phyloP scores from a whole-genome alignment of 2,888 invertebrate species.

The Ochropleura plecta region DNA sequence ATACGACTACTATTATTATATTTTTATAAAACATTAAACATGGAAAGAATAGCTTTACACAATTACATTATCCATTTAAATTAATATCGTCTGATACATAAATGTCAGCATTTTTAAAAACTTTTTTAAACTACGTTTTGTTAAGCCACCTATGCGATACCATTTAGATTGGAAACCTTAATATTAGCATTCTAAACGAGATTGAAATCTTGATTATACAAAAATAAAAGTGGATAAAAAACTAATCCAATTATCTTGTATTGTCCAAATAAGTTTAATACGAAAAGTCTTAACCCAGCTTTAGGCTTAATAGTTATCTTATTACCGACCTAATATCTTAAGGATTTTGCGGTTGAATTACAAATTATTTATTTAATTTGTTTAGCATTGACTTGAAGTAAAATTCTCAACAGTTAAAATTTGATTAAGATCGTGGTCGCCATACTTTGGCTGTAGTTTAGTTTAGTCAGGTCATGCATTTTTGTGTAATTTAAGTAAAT shows the following conservation, averaged over 20 bases:
- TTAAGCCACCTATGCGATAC: constrained; percentile 44
- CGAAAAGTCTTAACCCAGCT: constrained; percentile 52
- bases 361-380: constrained; percentile 30
- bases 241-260: constrained; percentile 71
- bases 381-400: background rate
- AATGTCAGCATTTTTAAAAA: constrained; percentile 38
- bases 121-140: constrained; percentile 38
- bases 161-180: constrained; percentile 48
- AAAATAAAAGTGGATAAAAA: constrained; percentile 60
- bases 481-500: no score
- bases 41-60: constrained; percentile 21
- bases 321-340: constrained; percentile 45
- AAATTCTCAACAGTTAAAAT: no score
- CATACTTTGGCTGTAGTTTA: no score
- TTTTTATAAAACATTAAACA: background rate
- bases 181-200: constrained; percentile 60
- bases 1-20: background rate
- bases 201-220: constrained; percentile 55
- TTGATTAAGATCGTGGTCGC: no score
- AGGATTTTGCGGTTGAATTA: constrained; percentile 39
- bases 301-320: constrained; percentile 53
- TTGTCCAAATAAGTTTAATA: constrained; percentile 58
- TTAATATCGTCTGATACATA: constrained; percentile 27
- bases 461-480: no score
- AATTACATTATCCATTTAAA: constrained; percentile 56